Evolutionary conservation across 2,113 vertebrate genomes (phyloP).

Genomic region (Tauraco erythrolophus): DNA sequence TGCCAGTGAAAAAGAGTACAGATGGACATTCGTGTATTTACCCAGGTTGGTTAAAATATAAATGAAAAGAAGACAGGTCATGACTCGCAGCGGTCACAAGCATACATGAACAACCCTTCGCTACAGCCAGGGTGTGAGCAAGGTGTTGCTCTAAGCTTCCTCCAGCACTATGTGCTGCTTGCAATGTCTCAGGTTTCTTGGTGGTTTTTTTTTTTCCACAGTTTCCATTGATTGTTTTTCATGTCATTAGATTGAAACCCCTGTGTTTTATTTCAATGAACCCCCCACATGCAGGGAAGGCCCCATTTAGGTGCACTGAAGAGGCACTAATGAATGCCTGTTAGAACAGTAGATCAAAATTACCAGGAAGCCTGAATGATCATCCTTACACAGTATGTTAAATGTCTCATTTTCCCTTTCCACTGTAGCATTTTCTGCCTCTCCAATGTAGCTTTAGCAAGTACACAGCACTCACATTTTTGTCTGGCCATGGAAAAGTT

Average conservation of each 20-base stretch:
- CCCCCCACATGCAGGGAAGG: not conserved
- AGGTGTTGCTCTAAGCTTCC: not conserved
- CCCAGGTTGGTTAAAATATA: not conserved
- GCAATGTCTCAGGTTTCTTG: not conserved
- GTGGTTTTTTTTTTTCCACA: not conserved
- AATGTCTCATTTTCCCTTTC: not conserved
- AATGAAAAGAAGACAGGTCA: not conserved
- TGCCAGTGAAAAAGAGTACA: not conserved
- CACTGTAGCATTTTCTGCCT: not conserved
- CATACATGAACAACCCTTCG: accelerated
- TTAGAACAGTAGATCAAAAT: not conserved
- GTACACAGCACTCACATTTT: not conserved
- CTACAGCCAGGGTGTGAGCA: not conserved
- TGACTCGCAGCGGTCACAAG: accelerated
- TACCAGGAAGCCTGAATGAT: not conserved
- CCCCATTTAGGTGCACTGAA: not conserved
- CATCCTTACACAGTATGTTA: not conserved
- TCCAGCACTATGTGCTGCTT: not conserved
- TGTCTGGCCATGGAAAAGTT: too few relatives aligned
- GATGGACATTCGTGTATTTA: not conserved
- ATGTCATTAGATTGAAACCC: not conserved
- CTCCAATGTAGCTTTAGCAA: not conserved
- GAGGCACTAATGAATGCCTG: not conserved
- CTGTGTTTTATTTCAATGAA: not conserved
- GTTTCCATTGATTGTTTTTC: not conserved